phyloP scores from a whole-genome alignment of 2,888 invertebrate species.

The Meiosimyza platycephala region DNA sequence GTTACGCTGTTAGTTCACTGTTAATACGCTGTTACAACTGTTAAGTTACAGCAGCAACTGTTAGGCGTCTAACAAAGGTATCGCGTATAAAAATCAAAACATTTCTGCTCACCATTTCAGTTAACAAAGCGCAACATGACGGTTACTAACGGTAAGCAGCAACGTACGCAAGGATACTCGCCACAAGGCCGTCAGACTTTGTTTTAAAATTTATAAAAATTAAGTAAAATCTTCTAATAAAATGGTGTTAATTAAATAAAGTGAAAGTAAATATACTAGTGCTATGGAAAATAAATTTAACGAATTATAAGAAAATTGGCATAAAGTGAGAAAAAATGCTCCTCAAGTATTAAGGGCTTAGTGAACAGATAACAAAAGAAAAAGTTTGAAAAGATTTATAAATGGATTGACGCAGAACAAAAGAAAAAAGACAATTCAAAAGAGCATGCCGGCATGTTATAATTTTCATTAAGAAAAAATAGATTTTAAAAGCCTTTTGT shows the following conservation, averaged over 20 bases:
- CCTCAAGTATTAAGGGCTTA: too few species aligned
- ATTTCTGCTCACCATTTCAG: slow-evolving; percentile 25
- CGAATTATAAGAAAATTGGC: background rate
- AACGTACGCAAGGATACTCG: background rate
- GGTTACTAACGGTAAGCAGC: slow-evolving; percentile 8
- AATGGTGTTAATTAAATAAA: background rate
- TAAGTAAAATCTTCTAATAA: background rate
- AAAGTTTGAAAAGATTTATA: background rate
- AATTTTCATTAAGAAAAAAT: too few species aligned
- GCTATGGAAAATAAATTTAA: background rate
- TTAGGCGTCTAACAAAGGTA: slow-evolving; percentile 16
- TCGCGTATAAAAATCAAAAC: slow-evolving; percentile 24
- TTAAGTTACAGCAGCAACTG: background rate
- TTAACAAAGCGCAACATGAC: slow-evolving; percentile 22
- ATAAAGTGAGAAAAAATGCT: background rate
- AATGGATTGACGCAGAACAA: background rate
- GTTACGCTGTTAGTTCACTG: slow-evolving; percentile 22
- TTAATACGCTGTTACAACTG: slow-evolving; percentile 6
- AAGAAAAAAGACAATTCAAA: background rate
- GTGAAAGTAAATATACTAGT: background rate
- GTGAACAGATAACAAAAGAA: background rate
- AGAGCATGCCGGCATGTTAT: too few species aligned
- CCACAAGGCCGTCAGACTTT: slow-evolving; percentile 18
- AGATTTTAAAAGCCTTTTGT: too few species aligned
- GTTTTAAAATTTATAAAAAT: background rate